These are phyloP conservation scores for Pachypeltis micranthus DNA, from an alignment of 1,140 invertebrate genomes.

Conservation along the genomic window DNA sequence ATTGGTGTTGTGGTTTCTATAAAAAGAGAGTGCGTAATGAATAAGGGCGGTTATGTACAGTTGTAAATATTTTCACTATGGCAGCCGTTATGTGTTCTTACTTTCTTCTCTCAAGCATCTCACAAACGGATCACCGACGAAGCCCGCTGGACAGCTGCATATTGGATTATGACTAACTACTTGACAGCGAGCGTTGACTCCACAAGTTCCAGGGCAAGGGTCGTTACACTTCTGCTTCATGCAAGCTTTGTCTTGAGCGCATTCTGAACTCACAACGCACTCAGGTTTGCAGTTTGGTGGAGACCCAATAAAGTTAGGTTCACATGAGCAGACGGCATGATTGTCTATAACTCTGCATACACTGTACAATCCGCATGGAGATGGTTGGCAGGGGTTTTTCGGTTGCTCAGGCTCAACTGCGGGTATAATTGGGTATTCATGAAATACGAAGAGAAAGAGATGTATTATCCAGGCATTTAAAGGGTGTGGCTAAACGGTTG, in stretches of 20 bases:
- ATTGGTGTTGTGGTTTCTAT: neutral
- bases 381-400: slow-evolving; percentile 32
- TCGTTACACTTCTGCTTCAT: slow-evolving; percentile 35
- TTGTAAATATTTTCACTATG: no score
- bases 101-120: slow-evolving; percentile 36
- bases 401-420: slow-evolving; percentile 22
- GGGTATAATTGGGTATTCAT: no score
- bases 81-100: slow-evolving; percentile 26
- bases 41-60: neutral
- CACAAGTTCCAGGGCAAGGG: slow-evolving; percentile 39
- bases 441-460: neutral
- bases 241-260: slow-evolving; percentile 35
- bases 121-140: slow-evolving; percentile 41
- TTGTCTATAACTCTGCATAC: slow-evolving; percentile 36
- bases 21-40: neutral
- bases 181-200: slow-evolving; percentile 36
- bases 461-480: no score
- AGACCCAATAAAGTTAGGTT: slow-evolving; percentile 37
- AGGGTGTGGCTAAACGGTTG: no score
- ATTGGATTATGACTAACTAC: slow-evolving; percentile 38
- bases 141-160: slow-evolving; percentile 33
- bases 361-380: slow-evolving; percentile 39
- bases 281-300: slow-evolving; percentile 37
- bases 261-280: slow-evolving; percentile 36
- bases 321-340: slow-evolving; percentile 40